Evolutionary conservation across 1,140 invertebrate genomes (phyloP).

Genomic region (Reticulitermes speratus): DNA sequence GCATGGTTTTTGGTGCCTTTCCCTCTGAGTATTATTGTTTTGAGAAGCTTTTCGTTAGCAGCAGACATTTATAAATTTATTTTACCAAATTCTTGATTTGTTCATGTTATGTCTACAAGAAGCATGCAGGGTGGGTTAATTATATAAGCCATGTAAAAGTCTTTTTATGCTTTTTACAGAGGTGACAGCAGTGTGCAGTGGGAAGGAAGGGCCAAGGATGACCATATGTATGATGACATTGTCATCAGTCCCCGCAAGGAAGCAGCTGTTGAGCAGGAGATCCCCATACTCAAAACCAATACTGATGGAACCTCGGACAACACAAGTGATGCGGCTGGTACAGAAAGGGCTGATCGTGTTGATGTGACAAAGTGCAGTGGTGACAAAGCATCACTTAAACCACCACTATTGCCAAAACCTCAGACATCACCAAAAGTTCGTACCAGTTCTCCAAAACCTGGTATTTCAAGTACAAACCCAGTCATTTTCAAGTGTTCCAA

Average conservation of each 20-base stretch:
- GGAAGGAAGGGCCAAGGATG: neutral
- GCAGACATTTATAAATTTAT: too few relatives aligned
- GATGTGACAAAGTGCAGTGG: neutral
- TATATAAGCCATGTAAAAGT: too few relatives aligned
- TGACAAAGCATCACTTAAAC: slow-evolving; percentile 22
- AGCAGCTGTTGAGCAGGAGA: neutral
- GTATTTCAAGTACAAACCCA: neutral
- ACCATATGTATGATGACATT: neutral
- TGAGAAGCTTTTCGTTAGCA: too few relatives aligned
- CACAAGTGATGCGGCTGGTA: neutral
- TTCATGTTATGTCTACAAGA: too few relatives aligned
- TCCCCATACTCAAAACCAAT: neutral
- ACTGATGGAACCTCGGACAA: neutral
- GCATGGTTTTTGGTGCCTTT: too few relatives aligned
- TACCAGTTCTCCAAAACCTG: neutral
- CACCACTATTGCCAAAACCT: slow-evolving; percentile 32
- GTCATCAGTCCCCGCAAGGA: neutral
- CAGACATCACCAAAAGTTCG: neutral
- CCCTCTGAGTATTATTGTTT: too few relatives aligned
- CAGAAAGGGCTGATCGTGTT: neutral
- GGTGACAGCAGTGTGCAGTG: neutral
- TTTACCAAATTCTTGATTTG: too few relatives aligned
- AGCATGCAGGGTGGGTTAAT: too few relatives aligned
- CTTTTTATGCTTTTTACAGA: neutral
- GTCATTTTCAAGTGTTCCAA: neutral